Base-by-base conservation (phyloP, 2,888 invertebrate species). In the Eubasilissa splendida region DNA sequence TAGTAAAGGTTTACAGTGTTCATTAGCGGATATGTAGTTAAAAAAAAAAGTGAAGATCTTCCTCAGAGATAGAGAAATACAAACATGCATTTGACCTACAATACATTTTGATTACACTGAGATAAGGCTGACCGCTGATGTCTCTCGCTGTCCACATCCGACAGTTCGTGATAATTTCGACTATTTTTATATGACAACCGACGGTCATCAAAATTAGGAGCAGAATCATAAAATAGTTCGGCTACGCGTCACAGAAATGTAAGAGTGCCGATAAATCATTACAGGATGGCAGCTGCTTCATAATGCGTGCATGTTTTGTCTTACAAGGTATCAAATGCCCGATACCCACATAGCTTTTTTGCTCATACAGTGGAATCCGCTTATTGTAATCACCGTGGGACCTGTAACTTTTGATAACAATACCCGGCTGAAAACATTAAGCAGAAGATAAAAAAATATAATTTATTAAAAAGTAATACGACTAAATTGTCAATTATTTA, bases 101-200 rank as follows among this genome's bases (percentile, higher is more conserved):
- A 63, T 63, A 63, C 22, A 8, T 63, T 63, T 63, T 31, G 63
- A 63, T 63, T 63, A 63, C 63, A 63, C 33, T 8, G 7, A 63
- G 63, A 63, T 63, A 63, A 63, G 33, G 42, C 42, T 3, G 31
- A 63, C 33, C 33, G 42, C 42, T 42, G 42, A 42, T 42, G 42
- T 42, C 58, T 58, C 58, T 58, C 58, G 79, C 81, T 80, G 73
- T 77, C 60, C 50, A 59, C 14, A 33, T 60, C 76, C 59, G 76
- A 76, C 76, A 76, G 60, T 12, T 52, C 58, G 59, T 63, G 50
- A 50, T 63, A 76, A 60, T 76, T 50, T 50, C 9, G 58, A 4
- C 11, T n/a, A 58, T 11, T n/a, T n/a, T 58, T n/a, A n/a, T n/a
- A 58, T 58, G 12, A n/a, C 12, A 58, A 11, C 11, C 58, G n/a